Evolutionary conservation across 2,888 invertebrate genomes (phyloP).

Genomic region (Acleris cristana): DNA sequence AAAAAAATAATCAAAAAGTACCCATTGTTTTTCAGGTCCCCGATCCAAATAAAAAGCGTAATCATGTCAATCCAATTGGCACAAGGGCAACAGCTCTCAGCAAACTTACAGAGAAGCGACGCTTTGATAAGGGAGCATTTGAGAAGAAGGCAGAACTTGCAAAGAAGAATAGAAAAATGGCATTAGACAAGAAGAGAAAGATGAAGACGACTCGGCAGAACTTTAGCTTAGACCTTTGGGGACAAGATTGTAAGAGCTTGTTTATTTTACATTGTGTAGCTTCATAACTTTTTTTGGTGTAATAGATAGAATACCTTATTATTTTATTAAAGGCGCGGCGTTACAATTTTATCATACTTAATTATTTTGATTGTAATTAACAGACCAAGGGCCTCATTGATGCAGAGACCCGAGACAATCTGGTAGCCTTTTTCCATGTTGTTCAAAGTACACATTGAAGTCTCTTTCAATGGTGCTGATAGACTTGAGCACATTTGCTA

Average conservation of each 20-base stretch:
- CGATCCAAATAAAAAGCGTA: constrained; percentile 86
- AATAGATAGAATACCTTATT: too few relatives aligned
- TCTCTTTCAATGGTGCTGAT: too few relatives aligned
- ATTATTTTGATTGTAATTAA: too few relatives aligned
- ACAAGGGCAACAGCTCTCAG: constrained; percentile 70
- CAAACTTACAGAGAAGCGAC: constrained; percentile 73
- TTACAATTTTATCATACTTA: too few relatives aligned
- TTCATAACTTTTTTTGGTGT: not conserved
- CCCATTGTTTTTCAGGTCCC: constrained; percentile 73
- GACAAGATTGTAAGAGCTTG: constrained; percentile 74
- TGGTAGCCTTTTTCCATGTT: too few relatives aligned
- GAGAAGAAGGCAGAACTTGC: constrained; percentile 79
- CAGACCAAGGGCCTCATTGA: too few relatives aligned
- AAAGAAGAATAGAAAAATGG: constrained; percentile 72
- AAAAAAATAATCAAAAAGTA: too few relatives aligned
- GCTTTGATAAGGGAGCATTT: constrained; percentile 74
- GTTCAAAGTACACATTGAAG: too few relatives aligned
- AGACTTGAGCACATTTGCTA: too few relatives aligned
- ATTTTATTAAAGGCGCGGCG: too few relatives aligned
- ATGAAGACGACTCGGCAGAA: constrained; percentile 74
- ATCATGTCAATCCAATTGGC: constrained; percentile 68
- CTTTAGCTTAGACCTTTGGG: constrained; percentile 87
- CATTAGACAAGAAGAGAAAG: constrained; percentile 65
- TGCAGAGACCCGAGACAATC: too few relatives aligned
- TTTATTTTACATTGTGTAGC: not conserved